Conservation (phyloP, 2,113 vertebrate genomes). For the Labrus mixtus region DNA sequence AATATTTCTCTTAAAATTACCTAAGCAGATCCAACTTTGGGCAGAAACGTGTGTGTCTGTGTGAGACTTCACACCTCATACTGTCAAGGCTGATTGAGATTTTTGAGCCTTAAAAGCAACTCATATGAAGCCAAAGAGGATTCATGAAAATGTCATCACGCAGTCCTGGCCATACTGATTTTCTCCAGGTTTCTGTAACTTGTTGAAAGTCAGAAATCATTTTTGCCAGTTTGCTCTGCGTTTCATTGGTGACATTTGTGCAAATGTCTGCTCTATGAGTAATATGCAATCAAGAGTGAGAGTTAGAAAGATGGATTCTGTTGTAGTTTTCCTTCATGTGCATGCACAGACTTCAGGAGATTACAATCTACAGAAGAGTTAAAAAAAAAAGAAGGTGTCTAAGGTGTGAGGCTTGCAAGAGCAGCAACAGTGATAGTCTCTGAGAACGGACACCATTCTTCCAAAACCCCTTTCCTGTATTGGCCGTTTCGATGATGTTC, state of each 20-base stretch:
- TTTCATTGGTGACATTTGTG: neutral
- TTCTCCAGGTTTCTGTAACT: constrained; percentile 1
- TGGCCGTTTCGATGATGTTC: neutral
- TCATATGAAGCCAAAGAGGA: neutral
- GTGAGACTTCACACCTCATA: neutral
- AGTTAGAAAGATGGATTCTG: neutral
- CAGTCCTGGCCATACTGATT: constrained; percentile 2
- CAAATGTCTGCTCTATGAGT: neutral
- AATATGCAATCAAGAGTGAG: too few relatives aligned
- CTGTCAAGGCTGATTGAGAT: neutral
- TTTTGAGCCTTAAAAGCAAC: constrained; percentile 2
- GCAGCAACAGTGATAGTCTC: neutral
- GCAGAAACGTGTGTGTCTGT: neutral
- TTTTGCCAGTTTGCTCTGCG: neutral
- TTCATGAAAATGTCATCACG: neutral
- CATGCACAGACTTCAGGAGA: neutral
- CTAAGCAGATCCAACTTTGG: neutral
- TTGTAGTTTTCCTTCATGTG: neutral
- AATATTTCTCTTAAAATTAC: neutral
- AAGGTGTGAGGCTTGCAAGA: neutral
- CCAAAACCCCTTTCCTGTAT: neutral
- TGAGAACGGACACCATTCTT: neutral
- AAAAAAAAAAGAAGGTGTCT: neutral
- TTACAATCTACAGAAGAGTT: too few relatives aligned
- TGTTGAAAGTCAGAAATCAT: neutral